phyloP scores from a whole-genome alignment of 2,888 invertebrate species.

The Deroplatys truncata region DNA sequence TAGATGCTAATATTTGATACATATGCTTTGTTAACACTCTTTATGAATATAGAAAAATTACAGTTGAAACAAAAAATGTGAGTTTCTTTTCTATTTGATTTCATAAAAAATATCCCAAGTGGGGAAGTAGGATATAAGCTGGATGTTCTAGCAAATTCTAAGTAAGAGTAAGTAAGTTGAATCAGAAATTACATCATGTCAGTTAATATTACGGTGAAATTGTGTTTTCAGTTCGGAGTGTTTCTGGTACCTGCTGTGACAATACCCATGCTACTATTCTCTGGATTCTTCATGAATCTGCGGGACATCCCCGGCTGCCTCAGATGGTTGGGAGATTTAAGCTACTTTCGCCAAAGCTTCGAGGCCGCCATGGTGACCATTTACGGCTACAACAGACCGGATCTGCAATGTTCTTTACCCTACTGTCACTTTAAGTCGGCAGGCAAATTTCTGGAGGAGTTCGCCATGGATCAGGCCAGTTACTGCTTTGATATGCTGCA shows the following conservation, averaged over 20 bases:
- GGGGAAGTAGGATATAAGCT: too few relatives aligned
- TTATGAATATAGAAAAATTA: too few relatives aligned
- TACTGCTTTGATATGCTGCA: conserved; percentile 44
- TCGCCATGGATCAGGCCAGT: conserved; percentile 41
- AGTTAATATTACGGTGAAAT: neutral
- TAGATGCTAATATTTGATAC: too few relatives aligned
- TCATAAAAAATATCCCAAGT: too few relatives aligned
- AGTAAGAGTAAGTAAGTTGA: too few relatives aligned
- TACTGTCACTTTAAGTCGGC: conserved; percentile 42
- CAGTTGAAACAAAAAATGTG: too few relatives aligned
- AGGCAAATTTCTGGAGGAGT: conserved; percentile 45
- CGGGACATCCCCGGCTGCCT: conserved; percentile 66
- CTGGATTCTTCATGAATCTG: conserved; percentile 77
- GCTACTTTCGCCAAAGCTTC: conserved; percentile 56
- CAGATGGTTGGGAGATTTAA: conserved; percentile 41
- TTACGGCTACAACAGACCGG: conserved; percentile 48
- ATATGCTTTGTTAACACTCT: too few relatives aligned
- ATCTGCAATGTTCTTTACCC: conserved; percentile 45
- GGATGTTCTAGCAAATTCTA: too few relatives aligned
- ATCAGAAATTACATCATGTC: too few relatives aligned
- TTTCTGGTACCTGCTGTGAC: conserved; percentile 57
- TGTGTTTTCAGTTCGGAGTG: conserved; percentile 60
- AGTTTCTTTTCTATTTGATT: too few relatives aligned
- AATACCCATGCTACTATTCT: conserved; percentile 81
- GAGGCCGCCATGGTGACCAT: conserved; percentile 51